Conservation (phyloP, 2,797 vertebrate genomes). For the Cossypha dichroa region DNA sequence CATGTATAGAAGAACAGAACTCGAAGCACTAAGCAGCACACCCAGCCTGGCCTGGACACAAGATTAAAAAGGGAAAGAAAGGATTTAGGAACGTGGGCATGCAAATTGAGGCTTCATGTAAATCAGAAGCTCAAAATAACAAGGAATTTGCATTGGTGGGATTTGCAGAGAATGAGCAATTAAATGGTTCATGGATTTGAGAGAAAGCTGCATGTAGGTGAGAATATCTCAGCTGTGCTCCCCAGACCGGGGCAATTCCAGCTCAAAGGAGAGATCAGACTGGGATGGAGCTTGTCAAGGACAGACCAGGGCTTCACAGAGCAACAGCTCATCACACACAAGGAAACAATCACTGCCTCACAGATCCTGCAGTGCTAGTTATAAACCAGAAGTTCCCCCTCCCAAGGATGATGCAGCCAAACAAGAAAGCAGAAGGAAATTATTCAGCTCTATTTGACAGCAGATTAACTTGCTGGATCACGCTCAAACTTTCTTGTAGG, state of each 20-base stretch:
- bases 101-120: background rate
- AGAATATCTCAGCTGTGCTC: background rate
- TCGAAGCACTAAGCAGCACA: background rate
- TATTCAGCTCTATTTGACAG: background rate
- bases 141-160: background rate
- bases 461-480: constrained; percentile 14
- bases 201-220: background rate
- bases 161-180: background rate
- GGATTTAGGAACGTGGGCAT: background rate
- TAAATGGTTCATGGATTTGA: background rate
- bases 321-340: background rate
- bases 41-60: background rate
- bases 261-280: background rate
- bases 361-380: background rate
- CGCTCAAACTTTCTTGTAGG: background rate
- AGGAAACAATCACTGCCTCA: background rate
- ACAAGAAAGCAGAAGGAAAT: constrained; percentile 9
- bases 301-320: accelerated
- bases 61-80: constrained; percentile 28
- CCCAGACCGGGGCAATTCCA: background rate
- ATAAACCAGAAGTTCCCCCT: background rate
- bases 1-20: background rate
- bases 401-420: background rate
- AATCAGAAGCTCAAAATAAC: constrained; percentile 6
- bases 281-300: background rate